phyloP scores from a whole-genome alignment of 2,113 vertebrate genomes.

The Oryzias celebensis region DNA sequence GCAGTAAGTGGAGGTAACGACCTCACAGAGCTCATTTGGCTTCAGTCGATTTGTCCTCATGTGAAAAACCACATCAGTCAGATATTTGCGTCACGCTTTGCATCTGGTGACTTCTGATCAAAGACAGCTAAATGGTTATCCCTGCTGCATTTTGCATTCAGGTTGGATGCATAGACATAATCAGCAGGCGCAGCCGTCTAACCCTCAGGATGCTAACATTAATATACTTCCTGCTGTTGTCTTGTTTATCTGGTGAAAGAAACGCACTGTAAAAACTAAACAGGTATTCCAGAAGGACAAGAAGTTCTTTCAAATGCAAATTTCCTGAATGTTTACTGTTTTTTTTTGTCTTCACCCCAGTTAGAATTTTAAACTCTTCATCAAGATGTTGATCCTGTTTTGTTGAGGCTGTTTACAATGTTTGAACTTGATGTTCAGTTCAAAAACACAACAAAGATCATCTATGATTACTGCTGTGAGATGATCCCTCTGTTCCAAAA shows the following conservation, averaged over 20 bases:
- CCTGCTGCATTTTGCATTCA: conserved; percentile 24
- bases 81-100: conserved; percentile 19
- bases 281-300: conserved; percentile 28
- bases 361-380: background rate
- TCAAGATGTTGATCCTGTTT: background rate
- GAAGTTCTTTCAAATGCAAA: conserved; percentile 60
- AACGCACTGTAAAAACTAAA: conserved; percentile 2
- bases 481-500: no score
- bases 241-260: background rate
- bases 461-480: no score
- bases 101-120: conserved; percentile 41
- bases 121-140: conserved; percentile 33
- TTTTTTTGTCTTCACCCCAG: background rate
- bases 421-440: no score
- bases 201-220: conserved; percentile 34
- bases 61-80: conserved; percentile 45
- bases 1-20: conserved; percentile 22
- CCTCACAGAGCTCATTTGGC: background rate
- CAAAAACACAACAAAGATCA: no score
- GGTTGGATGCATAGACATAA: background rate
- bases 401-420: no score
- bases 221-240: conserved; percentile 17
- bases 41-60: conserved; percentile 16
- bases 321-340: conserved; percentile 41
- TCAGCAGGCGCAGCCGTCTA: conserved; percentile 9